Conservation (phyloP, 2,888 invertebrate species). For the Nomada hirtipes region DNA sequence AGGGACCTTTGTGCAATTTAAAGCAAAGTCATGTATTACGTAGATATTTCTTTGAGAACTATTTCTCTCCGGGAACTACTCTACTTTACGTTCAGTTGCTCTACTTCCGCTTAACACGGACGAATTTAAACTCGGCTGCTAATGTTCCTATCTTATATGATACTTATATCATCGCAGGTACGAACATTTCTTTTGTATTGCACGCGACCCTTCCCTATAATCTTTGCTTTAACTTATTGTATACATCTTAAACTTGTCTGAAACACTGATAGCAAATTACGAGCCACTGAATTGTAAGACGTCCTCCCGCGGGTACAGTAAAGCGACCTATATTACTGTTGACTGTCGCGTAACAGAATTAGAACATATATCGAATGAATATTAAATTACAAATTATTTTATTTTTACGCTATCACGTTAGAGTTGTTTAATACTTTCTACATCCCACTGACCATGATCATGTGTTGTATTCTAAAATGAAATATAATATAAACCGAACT, state of each 20-base stretch:
- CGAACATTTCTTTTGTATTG: constrained; percentile 7
- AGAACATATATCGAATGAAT: no score
- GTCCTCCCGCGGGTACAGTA: neutral
- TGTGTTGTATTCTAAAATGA: no score
- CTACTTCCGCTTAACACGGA: constrained; percentile 49
- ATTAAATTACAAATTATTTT: no score
- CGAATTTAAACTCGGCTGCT: constrained; percentile 52
- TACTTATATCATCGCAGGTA: constrained; percentile 10
- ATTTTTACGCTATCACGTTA: no score
- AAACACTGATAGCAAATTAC: no score
- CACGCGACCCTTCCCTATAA: neutral
- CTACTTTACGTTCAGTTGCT: constrained; percentile 53
- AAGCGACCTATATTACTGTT: neutral
- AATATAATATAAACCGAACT: no score
- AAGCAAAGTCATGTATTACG: constrained; percentile 65
- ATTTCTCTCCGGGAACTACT: constrained; percentile 48
- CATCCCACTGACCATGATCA: no score
- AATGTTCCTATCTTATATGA: constrained; percentile 48
- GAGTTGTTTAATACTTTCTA: no score
- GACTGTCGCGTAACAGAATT: no score
- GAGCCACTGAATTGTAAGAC: neutral
- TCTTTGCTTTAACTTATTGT: neutral
- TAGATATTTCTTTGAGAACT: constrained; percentile 63
- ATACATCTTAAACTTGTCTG: no score
- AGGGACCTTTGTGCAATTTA: constrained; percentile 64